Conservation (phyloP, 1,140 invertebrate species). For the Drosophila subpulchrella region DNA sequence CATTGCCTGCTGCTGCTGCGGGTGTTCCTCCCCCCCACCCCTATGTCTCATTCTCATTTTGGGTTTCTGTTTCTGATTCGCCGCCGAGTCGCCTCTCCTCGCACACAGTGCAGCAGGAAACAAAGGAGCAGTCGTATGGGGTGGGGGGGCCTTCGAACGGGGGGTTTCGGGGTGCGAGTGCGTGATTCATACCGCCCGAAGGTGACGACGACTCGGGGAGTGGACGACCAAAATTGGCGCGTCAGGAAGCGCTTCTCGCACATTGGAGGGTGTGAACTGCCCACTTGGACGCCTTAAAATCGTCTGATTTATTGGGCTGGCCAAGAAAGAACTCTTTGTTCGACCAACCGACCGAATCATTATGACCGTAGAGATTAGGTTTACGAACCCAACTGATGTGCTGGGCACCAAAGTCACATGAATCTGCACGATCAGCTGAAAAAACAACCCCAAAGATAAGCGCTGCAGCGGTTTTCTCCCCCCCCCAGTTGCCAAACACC, state of each 20-base stretch:
- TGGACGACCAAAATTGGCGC: slow-evolving; percentile 58
- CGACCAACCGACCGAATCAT: not conserved
- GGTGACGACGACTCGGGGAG: slow-evolving; percentile 29
- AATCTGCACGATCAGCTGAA: slow-evolving; percentile 40
- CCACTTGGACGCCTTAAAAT: not conserved
- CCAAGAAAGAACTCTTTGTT: not conserved
- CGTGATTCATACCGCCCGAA: slow-evolving; percentile 37
- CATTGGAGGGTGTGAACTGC: not conserved
- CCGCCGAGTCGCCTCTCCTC: not conserved
- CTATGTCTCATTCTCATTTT: not conserved
- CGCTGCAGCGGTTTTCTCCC: not conserved
- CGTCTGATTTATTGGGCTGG: not conserved
- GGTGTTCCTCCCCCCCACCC: not conserved
- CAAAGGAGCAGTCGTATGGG: slow-evolving; percentile 18
- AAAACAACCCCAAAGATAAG: slow-evolving; percentile 15
- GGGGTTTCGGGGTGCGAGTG: slow-evolving; percentile 6
- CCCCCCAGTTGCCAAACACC: not conserved
- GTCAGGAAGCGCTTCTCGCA: slow-evolving; percentile 38
- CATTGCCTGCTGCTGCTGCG: slow-evolving; percentile 15
- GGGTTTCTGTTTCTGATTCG: not conserved
- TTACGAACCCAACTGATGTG: slow-evolving; percentile 1
- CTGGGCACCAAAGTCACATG: slow-evolving; percentile 26
- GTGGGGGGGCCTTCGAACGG: too few relatives aligned
- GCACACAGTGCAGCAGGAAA: slow-evolving; percentile 10
- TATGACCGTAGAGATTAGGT: slow-evolving; percentile 1